Conservation (phyloP, 2,797 vertebrate genomes). For the Cottoperca gobio region DNA sequence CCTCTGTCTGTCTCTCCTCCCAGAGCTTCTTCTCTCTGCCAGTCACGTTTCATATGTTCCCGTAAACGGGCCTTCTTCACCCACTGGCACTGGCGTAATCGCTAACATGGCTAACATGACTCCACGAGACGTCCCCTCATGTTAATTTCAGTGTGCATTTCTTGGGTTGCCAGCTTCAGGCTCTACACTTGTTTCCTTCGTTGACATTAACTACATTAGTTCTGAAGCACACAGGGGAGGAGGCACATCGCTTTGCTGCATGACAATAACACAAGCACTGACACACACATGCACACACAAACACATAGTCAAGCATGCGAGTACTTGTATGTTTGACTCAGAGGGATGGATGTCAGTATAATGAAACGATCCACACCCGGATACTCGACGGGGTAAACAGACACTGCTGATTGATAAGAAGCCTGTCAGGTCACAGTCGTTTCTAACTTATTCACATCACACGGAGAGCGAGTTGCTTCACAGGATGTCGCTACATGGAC, state of each 20-base stretch:
- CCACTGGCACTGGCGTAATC: slow-evolving; percentile 31
- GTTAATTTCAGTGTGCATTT: slow-evolving; percentile 40
- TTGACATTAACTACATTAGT: slow-evolving; percentile 26
- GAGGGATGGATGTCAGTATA: slow-evolving; percentile 43
- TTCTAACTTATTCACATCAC: slow-evolving; percentile 1
- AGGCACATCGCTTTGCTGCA: slow-evolving; percentile 13
- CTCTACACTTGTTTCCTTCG: slow-evolving; percentile 14
- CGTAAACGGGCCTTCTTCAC: slow-evolving; percentile 46
- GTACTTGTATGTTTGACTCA: slow-evolving; percentile 45
- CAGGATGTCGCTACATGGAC: not conserved
- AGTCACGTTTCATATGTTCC: slow-evolving; percentile 60
- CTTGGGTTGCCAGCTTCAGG: slow-evolving; percentile 33
- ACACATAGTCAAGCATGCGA: slow-evolving; percentile 15
- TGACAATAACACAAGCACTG: slow-evolving; percentile 17
- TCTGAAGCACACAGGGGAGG: not conserved
- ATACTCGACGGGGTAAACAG: slow-evolving; percentile 19
- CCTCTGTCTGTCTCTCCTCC: not conserved
- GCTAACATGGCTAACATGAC: slow-evolving; percentile 23
- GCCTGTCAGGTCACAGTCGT: slow-evolving; percentile 17
- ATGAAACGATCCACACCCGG: slow-evolving; percentile 45
- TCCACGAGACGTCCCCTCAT: slow-evolving; percentile 22
- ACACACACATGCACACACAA: not conserved
- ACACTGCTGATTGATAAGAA: slow-evolving; percentile 27
- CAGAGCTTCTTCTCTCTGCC: slow-evolving; percentile 31
- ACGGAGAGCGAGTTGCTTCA: not conserved